Evolutionary conservation across 2,888 invertebrate species (phyloP), one percentile per base, ranked within the genome.

Genomic region (Glaucopsyche alexis): DNA sequence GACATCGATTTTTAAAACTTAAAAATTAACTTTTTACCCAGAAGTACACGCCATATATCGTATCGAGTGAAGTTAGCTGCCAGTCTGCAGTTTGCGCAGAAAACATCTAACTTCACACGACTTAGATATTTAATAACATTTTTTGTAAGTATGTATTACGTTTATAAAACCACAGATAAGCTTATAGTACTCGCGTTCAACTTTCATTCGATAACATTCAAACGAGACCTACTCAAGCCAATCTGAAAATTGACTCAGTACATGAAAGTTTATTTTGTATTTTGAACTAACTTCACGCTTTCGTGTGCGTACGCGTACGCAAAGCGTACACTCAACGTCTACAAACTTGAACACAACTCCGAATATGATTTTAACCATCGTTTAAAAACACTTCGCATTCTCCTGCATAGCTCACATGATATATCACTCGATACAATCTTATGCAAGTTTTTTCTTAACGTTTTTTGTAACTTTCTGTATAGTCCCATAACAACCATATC

Each of bases 341-440:
- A 69, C 47, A 69, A 47, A 69, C 69, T 29, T 69, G 52, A 71
- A 71, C 50, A 71, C 52, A 52, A n/a, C 40, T 71, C 29, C 29
- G 47, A 47, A 29, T 29, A 55, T 19, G 55, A 19, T 60, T 60
- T 60, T 29, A 29, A 47, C 47, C 47, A 9, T 47, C 13, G 60
- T 60, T 13, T 60, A 60, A 60, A 49, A 60, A 60, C 60, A 60
- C 60, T 19, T 29, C 47, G 9, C 47, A 11, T 1, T 13, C 47
- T 47, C 47, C 13, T 9, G 11, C 13, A 29, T 11, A 60, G 29
- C 60, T 60, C 19, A 60, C 29, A 60, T 38, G 38, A 29, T 60
- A 60, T 60, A 60, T 60, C 60, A 60, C 60, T 60, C 6, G 60
- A 60, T 60, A 60, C 29, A 60, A 60, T 13, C 60, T 38, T 60